phyloP scores from a whole-genome alignment of 2,113 vertebrate genomes.

The Vidua macroura region DNA sequence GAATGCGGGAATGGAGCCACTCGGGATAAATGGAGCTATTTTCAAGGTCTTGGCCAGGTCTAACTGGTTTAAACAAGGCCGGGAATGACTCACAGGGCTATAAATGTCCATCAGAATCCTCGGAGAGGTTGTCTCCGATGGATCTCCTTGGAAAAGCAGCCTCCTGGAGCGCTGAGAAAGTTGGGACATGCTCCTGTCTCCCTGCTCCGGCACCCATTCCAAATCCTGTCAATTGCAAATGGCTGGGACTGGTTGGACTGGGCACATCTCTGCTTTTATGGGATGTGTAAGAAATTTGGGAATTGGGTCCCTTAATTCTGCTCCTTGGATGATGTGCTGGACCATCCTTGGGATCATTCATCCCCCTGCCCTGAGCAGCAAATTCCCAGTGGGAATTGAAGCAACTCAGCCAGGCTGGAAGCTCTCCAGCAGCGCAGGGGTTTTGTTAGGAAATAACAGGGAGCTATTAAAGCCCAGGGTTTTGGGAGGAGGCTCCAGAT shows the following conservation, averaged over 20 bases:
- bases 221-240: fast-evolving
- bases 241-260: fast-evolving
- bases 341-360: neutral
- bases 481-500: constrained; percentile 19
- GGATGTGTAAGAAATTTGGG: neutral
- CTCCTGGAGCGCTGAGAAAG: neutral
- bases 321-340: neutral
- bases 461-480: neutral
- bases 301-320: neutral
- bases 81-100: constrained; percentile 61
- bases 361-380: neutral
- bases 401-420: neutral
- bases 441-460: constrained; percentile 42
- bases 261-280: fast-evolving
- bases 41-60: constrained; percentile 69
- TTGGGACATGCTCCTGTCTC: fast-evolving
- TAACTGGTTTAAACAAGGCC: constrained; percentile 61
- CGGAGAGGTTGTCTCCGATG: neutral
- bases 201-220: fast-evolving
- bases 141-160: neutral
- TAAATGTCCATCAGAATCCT: constrained; percentile 48
- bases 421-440: neutral
- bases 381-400: neutral
- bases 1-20: neutral
- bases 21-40: constrained; percentile 64